These are phyloP conservation scores for Beroe forskalii DNA, from an alignment of 37 sponge, comb jelly and placozoan species.

Conservation along the genomic window DNA sequence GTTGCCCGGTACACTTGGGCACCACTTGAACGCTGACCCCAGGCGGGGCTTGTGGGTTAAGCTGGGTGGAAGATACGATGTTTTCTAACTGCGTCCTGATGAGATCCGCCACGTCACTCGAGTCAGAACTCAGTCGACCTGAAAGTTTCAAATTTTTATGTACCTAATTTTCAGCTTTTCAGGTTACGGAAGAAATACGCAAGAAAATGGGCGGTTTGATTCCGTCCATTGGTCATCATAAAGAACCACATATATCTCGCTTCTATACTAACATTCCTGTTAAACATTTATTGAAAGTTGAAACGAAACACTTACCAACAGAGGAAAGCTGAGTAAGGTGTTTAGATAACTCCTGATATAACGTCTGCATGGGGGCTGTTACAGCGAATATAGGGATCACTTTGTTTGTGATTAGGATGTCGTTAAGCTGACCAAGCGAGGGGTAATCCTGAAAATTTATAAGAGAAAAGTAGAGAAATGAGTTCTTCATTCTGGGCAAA, in stretches of 20 bases:
- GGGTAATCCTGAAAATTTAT: conserved; percentile 73
- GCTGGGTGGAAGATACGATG: conserved; percentile 51
- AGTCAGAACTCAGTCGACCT: background rate
- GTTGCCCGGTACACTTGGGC: background rate
- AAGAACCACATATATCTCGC: too few relatives aligned
- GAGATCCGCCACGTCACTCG: conserved; percentile 1
- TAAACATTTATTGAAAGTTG: too few relatives aligned
- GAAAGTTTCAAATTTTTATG: too few relatives aligned
- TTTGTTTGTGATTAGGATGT: conserved; percentile 68
- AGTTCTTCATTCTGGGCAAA: background rate
- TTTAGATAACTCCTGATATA: conserved; percentile 67
- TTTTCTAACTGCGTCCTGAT: conserved; percentile 40
- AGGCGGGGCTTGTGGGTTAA: conserved; percentile 42
- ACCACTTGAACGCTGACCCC: conserved; percentile 5
- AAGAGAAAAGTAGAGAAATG: background rate
- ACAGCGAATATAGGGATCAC: conserved; percentile 85
- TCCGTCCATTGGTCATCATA: too few relatives aligned
- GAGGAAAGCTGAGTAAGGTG: conserved; percentile 57
- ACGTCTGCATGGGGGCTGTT: background rate
- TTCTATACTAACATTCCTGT: too few relatives aligned
- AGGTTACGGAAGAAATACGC: too few relatives aligned
- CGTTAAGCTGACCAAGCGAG: conserved; percentile 68
- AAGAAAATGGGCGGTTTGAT: too few relatives aligned
- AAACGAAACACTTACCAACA: background rate
- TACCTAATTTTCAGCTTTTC: too few relatives aligned